Base-by-base conservation (phyloP, 2,113 vertebrate species). In the Polyodon spathula region DNA sequence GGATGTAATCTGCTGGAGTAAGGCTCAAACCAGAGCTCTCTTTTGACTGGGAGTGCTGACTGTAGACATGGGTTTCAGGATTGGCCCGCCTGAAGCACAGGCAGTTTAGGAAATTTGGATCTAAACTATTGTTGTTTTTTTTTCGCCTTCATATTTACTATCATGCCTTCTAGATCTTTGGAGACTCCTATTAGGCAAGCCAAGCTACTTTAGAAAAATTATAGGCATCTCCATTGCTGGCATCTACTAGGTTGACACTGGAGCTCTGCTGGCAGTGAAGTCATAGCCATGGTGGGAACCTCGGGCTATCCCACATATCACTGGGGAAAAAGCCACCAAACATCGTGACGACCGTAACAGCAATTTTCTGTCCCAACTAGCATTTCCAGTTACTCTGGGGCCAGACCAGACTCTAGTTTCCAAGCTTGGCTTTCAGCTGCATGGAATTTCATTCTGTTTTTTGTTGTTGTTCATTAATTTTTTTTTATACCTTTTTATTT, bases 171-270 rank as follows among this genome's bases (percentile, higher is more conserved):
- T 37, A 58, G 59, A 64, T 59, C 63, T 64, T 59, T 59, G 39
- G 57, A 64, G 63, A 51, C 59, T 64, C 57, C 51, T 54, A 37
- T 40, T 52, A 54, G 54, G 40, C 59, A 64, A 63, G 58, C 54
- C 56, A 55, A 70, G 58, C 57, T 63, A 40, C 17, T 54, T 40
- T 53, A 44, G 43, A 61, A 51, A 57, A 43, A 59, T 81, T 84
- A 77, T 77, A 84, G 82, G 82, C 82, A 78, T 82, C 79, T 83
- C 81, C 79, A 76, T 81, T 68, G 78, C 75, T 84, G 82, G 81
- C 81, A 84, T 82, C 82, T 84, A 81, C 82, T 84, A 80, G 79
- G 79, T 73, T 80, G 77, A 77, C 81, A 79, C 79, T 81, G 81
- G 79, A 83, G 81, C 82, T 27, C 27, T 84, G 79, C 80, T 83